Evolutionary conservation across 2,797 vertebrate species (phyloP), one percentile per base, ranked within the genome.

Genomic region (Falco concolor): DNA sequence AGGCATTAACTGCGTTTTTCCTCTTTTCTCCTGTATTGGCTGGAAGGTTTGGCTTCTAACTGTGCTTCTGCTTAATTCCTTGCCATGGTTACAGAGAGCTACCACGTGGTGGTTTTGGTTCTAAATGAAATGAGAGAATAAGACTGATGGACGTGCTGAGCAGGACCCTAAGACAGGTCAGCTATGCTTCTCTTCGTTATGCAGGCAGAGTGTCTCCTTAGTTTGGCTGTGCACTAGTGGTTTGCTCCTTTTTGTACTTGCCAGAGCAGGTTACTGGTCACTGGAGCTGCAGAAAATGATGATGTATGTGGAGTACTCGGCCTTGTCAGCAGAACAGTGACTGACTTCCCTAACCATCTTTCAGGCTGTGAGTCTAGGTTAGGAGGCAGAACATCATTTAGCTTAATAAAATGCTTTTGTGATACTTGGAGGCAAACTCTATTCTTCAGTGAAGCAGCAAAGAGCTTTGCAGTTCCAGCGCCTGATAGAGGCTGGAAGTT

Each of bases 221-320:
- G 5, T 36, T 75, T 2, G 2, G 2, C 28, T 11, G 38, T 4
- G 8, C 6, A 12, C 52, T 1, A 1, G 23, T 42, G 36, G 8
- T 32, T 90, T 72, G 13, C 32, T 61, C 3, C 23, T 44, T 49
- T 67, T 38, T 40, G 2, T 2, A 15, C 47, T 9, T 44, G 38
- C 38, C 11, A 16, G 69, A 40, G 38, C n/a, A 45, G 3, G 14
- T 40, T 34, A 5, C 36, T 40, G 42, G 30, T 80, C 63, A 9
- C 50, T 38, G 57, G 63, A 59, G 25, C 52, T 30, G 32, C 25
- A n/a, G 47, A 65, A 79, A 47, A 27, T 38, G 5, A 5, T 2
- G 3, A 28, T 1, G 2, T 30, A 11, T 2, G 0, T 25, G 12
- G 54, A 83, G 54, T 14, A 40, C 40, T 40, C 40, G 14, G 40